Evolutionary conservation across 2,888 invertebrate species (phyloP).

Genomic region (Cybosia mesomella): DNA sequence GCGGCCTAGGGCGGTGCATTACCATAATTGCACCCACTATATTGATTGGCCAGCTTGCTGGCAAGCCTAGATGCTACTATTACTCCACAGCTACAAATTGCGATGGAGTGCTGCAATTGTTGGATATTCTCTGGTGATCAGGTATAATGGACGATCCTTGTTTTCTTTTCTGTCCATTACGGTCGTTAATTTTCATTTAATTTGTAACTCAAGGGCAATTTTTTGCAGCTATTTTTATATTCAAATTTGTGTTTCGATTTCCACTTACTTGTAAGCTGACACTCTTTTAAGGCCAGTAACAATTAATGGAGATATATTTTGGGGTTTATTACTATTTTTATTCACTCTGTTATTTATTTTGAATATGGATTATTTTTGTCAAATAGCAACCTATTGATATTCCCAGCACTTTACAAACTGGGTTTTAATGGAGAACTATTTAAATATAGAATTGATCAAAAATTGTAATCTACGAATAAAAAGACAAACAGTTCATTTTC

Average conservation of each 20-base stretch:
- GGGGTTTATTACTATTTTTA: neutral
- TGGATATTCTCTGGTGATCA: slow-evolving; percentile 41
- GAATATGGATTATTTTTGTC: neutral
- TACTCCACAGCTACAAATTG: slow-evolving; percentile 37
- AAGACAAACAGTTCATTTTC: too few species aligned
- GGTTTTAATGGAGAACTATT: too few species aligned
- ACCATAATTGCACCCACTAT: slow-evolving; percentile 83
- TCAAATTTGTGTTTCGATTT: neutral
- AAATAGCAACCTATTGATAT: too few species aligned
- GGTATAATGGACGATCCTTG: slow-evolving; percentile 13
- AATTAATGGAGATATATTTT: neutral
- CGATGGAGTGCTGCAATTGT: slow-evolving; percentile 37
- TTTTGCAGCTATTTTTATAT: neutral
- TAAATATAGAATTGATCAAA: too few species aligned
- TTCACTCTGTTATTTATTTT: neutral
- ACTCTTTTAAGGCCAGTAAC: neutral
- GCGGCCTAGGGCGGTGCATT: slow-evolving; percentile 78
- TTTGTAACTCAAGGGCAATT: neutral
- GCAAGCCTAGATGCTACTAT: slow-evolving; percentile 55
- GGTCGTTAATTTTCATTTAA: neutral
- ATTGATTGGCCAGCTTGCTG: slow-evolving; percentile 80
- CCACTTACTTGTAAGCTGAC: neutral
- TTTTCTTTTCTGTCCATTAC: slow-evolving; percentile 11
- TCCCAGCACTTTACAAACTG: too few species aligned
- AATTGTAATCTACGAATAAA: too few species aligned